Percentiles rank a stretch among this genome's conserved stretches.
phyloP scores from a whole-genome alignment of 2,888 invertebrate species.

The Parnassius orleans region DNA sequence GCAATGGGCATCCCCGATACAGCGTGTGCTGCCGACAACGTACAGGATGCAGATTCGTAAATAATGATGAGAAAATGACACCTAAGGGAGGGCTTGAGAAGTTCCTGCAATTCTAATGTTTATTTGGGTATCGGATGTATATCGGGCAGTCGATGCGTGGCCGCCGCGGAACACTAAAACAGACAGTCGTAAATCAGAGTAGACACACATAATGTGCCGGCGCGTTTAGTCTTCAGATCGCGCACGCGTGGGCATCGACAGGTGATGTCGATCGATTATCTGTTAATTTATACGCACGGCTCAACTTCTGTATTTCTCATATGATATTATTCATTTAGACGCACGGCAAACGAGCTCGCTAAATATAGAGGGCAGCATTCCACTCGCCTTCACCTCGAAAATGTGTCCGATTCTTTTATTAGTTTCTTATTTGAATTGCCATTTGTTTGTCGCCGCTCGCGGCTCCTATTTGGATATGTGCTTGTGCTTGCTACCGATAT shows the following conservation, averaged over 20 bases:
- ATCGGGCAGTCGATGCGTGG: constrained; percentile 48
- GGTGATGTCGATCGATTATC: constrained; percentile 70
- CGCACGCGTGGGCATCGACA: constrained; percentile 60
- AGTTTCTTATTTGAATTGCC: constrained; percentile 62
- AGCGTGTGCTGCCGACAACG: constrained; percentile 36
- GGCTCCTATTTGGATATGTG: constrained; percentile 55
- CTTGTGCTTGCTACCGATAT: constrained; percentile 42
- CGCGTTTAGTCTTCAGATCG: constrained; percentile 33
- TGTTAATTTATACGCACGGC: constrained; percentile 71
- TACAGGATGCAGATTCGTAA: constrained; percentile 63
- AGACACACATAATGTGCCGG: constrained; percentile 27
- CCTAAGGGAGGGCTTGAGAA: constrained; percentile 51
- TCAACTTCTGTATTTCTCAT: constrained; percentile 70
- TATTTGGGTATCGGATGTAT: constrained; percentile 51
- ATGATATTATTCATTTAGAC: constrained; percentile 70
- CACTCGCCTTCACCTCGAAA: constrained; percentile 56
- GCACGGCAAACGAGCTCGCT: constrained; percentile 69
- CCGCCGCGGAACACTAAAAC: constrained; percentile 2
- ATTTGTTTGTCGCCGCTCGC: constrained; percentile 37
- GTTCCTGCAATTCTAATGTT: constrained; percentile 47
- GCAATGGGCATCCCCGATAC: constrained; percentile 45
- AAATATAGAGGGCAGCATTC: constrained; percentile 72
- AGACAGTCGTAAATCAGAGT: constrained; percentile 21
- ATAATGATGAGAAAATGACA: constrained; percentile 64
- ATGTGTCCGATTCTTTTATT: constrained; percentile 65